Conservation (phyloP, 2,797 vertebrate genomes). For the Chrosomus eos region DNA sequence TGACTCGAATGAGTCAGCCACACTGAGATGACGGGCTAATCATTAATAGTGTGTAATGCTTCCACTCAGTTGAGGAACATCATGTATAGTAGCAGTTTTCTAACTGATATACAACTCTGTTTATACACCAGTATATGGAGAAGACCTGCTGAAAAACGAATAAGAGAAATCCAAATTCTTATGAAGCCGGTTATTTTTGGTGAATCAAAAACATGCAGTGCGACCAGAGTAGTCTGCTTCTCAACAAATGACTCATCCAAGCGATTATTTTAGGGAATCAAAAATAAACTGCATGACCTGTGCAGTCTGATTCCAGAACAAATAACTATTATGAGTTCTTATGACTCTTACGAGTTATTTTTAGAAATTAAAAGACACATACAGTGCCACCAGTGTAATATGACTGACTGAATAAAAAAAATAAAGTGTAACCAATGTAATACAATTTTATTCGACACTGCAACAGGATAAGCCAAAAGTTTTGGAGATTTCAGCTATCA, state of each 20-base stretch:
- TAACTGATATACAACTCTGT: not conserved
- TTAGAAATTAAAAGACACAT: not conserved
- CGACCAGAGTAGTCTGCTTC: not conserved
- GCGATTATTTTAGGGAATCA: not conserved
- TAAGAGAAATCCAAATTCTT: not conserved
- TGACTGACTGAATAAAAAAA: not conserved
- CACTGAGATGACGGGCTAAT: not conserved
- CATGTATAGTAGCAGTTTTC: constrained; percentile 13
- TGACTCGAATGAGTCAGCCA: constrained; percentile 37
- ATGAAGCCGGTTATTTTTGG: not conserved
- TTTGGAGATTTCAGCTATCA: constrained; percentile 5
- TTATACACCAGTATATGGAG: not conserved
- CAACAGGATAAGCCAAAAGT: not conserved
- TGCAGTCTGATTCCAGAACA: constrained; percentile 2
- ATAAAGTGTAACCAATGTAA: not conserved
- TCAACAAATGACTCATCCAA: not conserved
- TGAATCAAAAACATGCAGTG: not conserved
- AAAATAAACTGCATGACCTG: not conserved
- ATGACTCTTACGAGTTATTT: not conserved
- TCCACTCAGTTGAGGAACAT: constrained; percentile 3
- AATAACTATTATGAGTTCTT: not conserved
- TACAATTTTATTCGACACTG: not conserved
- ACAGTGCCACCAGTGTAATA: not conserved
- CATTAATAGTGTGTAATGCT: not conserved
- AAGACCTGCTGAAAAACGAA: not conserved